Conservation (phyloP, 2,113 vertebrate genomes). For the Electrona antarctica region DNA sequence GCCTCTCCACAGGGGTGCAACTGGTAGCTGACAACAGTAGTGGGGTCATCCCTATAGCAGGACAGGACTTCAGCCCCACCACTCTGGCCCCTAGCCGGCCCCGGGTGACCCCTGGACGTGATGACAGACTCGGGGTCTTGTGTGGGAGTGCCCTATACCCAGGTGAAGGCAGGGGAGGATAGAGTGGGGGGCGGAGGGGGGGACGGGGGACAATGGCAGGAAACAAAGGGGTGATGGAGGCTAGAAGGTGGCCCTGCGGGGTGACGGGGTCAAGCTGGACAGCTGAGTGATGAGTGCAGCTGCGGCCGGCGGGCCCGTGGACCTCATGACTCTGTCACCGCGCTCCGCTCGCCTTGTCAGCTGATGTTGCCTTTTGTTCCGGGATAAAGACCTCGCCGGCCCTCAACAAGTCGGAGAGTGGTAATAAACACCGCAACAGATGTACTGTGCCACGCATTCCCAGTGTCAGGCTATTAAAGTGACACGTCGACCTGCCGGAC, state of each 20-base stretch:
- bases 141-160: slow-evolving; percentile 53
- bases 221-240: slow-evolving; percentile 76
- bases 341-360: slow-evolving; percentile 59
- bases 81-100: slow-evolving; percentile 57
- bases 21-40: slow-evolving; percentile 64
- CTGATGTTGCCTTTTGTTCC: slow-evolving; percentile 68
- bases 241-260: slow-evolving; percentile 59
- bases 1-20: slow-evolving; percentile 65
- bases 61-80: slow-evolving; percentile 52
- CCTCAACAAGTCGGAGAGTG: slow-evolving; percentile 55
- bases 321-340: slow-evolving; percentile 50
- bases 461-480: slow-evolving; percentile 29
- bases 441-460: slow-evolving; percentile 50
- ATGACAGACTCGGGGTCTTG: slow-evolving; percentile 76
- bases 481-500: neutral
- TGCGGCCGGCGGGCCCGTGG: slow-evolving; percentile 59
- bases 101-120: slow-evolving; percentile 74
- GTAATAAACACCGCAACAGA: slow-evolving; percentile 62
- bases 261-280: slow-evolving; percentile 72
- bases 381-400: slow-evolving; percentile 65
- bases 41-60: slow-evolving; percentile 52
- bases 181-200: slow-evolving; percentile 51
- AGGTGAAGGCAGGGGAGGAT: slow-evolving; percentile 79
- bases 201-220: slow-evolving; percentile 63
- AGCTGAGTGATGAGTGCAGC: slow-evolving; percentile 80